Percentiles rank a stretch among this genome's conserved stretches.
Evolutionary conservation across 2,797 vertebrate species (phyloP).

Genomic region (Acestrorhynchus altus): DNA sequence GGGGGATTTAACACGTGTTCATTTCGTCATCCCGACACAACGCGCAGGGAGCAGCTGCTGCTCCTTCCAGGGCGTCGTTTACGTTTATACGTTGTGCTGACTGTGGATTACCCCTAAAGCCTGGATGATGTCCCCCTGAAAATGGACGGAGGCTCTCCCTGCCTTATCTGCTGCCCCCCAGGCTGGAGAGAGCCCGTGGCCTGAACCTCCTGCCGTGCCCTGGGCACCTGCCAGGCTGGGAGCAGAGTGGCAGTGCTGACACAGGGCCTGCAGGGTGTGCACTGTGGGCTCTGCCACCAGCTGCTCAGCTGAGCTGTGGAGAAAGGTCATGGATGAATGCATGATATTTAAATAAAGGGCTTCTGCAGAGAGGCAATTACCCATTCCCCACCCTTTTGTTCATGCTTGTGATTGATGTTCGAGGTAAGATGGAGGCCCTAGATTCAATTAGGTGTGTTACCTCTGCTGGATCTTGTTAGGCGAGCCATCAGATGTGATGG

Average conservation of each 20-base stretch:
- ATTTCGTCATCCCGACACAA: too few species aligned
- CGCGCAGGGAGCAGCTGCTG: too few species aligned
- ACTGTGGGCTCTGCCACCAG: slow-evolving; percentile 53
- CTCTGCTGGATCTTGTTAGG: neutral
- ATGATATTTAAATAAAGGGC: slow-evolving; percentile 57
- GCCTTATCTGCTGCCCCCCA: slow-evolving; percentile 34
- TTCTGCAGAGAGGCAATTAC: slow-evolving; percentile 44
- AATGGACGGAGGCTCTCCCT: slow-evolving; percentile 43
- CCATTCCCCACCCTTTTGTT: slow-evolving; percentile 39
- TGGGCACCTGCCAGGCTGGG: slow-evolving; percentile 56
- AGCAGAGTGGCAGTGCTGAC: slow-evolving; percentile 45
- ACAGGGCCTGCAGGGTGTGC: slow-evolving; percentile 52
- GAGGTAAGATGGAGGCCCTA: slow-evolving; percentile 38
- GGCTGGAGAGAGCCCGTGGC: slow-evolving; percentile 43
- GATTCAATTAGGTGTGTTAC: neutral
- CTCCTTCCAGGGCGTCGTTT: too few species aligned
- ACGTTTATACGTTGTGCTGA: neutral
- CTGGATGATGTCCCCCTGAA: slow-evolving; percentile 33
- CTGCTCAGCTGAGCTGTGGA: slow-evolving; percentile 57
- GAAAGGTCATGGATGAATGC: slow-evolving; percentile 60
- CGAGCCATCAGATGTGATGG: neutral
- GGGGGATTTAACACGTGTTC: too few species aligned
- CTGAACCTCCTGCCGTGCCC: slow-evolving; percentile 53
- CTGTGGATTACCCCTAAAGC: neutral
- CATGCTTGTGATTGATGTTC: slow-evolving; percentile 32